phyloP scores from a whole-genome alignment of 2,797 vertebrate species.

The Bradypus variegatus region DNA sequence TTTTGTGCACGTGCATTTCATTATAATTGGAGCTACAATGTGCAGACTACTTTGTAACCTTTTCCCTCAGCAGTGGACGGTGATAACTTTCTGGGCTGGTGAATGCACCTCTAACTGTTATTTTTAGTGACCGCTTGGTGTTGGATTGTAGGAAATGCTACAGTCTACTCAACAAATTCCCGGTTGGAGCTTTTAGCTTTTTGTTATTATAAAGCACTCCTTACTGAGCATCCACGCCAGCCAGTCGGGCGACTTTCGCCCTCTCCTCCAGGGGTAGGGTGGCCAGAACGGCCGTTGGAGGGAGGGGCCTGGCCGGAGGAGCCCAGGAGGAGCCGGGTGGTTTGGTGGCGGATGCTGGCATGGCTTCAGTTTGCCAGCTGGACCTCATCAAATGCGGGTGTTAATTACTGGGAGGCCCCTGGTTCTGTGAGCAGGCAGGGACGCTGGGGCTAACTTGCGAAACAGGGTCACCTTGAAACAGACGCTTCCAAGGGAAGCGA shows the following conservation, averaged over 20 bases:
- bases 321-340: conserved; percentile 56
- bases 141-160: neutral
- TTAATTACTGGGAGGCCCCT: conserved; percentile 92
- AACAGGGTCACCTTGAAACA: conserved; percentile 87
- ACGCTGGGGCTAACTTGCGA: conserved; percentile 75
- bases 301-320: conserved; percentile 37
- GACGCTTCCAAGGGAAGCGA: conserved; percentile 65
- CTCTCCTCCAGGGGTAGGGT: neutral
- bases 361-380: conserved; percentile 87
- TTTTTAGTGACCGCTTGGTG: neutral
- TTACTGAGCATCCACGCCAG: neutral
- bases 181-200: rapidly evolving
- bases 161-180: neutral
- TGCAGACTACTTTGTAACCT: neutral
- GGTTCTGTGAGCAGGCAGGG: conserved; percentile 75
- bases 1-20: rapidly evolving
- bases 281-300: neutral
- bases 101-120: neutral
- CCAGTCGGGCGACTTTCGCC: neutral
- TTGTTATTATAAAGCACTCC: neutral
- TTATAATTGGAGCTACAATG: neutral
- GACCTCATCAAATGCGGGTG: conserved; percentile 97
- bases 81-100: neutral
- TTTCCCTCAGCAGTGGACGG: rapidly evolving
- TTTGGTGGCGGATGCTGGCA: conserved; percentile 78